Evolutionary conservation across 2,888 invertebrate species (phyloP).

Genomic region (Epinotia bilunana): DNA sequence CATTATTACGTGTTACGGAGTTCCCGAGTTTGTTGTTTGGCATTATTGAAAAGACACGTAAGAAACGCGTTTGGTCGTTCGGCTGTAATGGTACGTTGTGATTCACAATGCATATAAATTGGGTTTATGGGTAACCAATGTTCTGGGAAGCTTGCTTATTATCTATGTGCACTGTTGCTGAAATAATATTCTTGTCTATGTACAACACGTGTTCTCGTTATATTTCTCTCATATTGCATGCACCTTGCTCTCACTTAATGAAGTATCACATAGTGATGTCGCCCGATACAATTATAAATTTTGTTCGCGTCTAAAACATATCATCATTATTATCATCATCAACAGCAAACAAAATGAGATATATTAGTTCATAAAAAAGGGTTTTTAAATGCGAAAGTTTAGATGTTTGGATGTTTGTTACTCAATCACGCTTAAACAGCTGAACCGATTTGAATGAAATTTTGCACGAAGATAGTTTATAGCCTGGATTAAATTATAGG

Average conservation of each 20-base stretch:
- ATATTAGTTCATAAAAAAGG: no score
- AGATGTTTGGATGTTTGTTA: no score
- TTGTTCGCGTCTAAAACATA: no score
- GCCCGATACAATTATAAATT: no score
- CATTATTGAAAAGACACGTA: constrained; percentile 57
- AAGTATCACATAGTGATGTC: not conserved
- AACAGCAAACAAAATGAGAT: no score
- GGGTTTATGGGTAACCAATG: constrained; percentile 47
- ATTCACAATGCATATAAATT: constrained; percentile 50
- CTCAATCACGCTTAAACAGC: no score
- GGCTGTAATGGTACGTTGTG: constrained; percentile 44
- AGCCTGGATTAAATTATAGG: no score
- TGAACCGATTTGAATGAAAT: no score
- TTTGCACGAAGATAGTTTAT: no score
- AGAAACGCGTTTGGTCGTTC: constrained; percentile 51
- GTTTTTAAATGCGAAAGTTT: no score
- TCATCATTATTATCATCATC: no score
- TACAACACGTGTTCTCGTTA: no score
- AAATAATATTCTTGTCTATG: not conserved
- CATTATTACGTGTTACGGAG: constrained; percentile 55
- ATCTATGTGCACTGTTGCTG: not conserved
- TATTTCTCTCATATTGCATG: not conserved
- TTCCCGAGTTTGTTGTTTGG: constrained; percentile 51
- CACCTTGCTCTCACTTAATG: not conserved
- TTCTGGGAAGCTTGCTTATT: constrained; percentile 33